phyloP scores from a whole-genome alignment of 2,888 invertebrate species.

The Eutolmus rufibarbis region DNA sequence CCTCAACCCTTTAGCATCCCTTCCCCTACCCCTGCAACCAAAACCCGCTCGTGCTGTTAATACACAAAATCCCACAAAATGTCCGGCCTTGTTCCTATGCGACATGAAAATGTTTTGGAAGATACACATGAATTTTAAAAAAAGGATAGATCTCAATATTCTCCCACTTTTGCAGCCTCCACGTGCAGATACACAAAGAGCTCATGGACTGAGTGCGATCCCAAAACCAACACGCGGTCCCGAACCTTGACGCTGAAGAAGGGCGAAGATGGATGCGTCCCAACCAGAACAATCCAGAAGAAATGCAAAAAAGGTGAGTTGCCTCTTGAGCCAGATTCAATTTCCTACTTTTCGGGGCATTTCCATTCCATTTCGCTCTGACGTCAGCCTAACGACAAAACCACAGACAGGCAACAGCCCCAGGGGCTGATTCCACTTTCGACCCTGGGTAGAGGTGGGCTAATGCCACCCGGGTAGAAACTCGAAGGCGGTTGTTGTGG shows the following conservation, averaged over 20 bases:
- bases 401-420: neutral
- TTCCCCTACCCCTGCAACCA: neutral
- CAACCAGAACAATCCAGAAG: slow-evolving; percentile 85
- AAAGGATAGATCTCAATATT: neutral
- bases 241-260: slow-evolving; percentile 85
- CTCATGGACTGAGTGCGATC: slow-evolving; percentile 88
- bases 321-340: neutral
- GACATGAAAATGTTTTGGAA: neutral
- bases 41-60: neutral
- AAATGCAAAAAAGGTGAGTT: slow-evolving; percentile 88
- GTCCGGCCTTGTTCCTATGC: neutral
- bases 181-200: slow-evolving; percentile 87
- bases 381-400: neutral
- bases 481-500: neutral
- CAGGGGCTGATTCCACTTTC: neutral
- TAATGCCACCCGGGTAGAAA: neutral
- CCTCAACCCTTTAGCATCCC: neutral
- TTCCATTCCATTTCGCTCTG: neutral
- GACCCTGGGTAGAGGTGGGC: neutral
- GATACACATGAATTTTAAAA: neutral
- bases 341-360: neutral
- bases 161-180: slow-evolving; percentile 56
- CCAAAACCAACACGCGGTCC: slow-evolving; percentile 81
- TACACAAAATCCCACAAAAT: neutral
- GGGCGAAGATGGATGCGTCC: slow-evolving; percentile 82